Conservation (phyloP, 2,888 invertebrate genomes). For the Harpalus rubripes region DNA sequence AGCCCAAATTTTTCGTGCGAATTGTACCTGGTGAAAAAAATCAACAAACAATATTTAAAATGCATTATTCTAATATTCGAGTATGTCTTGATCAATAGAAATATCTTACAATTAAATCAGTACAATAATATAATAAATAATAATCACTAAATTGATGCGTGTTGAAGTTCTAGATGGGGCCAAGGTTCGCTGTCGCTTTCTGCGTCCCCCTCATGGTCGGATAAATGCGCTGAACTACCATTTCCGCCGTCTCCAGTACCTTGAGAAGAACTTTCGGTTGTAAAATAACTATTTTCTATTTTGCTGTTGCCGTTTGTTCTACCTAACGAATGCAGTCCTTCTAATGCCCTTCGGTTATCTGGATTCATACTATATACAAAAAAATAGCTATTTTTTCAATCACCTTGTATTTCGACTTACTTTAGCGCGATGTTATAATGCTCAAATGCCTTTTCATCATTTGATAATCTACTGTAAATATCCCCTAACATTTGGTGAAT, state of each 20-base stretch:
- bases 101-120: neutral
- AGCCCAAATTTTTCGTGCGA: no score
- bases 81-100: no score
- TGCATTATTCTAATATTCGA: no score
- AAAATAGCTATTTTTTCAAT: no score
- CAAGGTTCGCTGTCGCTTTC: conserved; percentile 76
- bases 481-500: conserved; percentile 85
- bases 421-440: conserved; percentile 84
- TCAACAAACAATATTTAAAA: no score
- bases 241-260: conserved; percentile 76
- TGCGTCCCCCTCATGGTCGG: conserved; percentile 74
- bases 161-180: conserved; percentile 68
- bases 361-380: conserved; percentile 80
- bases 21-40: no score
- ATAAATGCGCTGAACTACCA: conserved; percentile 70
- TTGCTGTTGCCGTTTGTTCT: conserved; percentile 75
- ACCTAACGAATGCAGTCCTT: conserved; percentile 83
- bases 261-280: conserved; percentile 78
- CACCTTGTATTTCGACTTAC: conserved; percentile 74
- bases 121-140: conserved; percentile 27
- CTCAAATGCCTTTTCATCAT: conserved; percentile 84
- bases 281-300: conserved; percentile 79
- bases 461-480: conserved; percentile 81
- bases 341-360: conserved; percentile 81
- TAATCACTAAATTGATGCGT: conserved; percentile 46